Percentiles rank a stretch among this genome's conserved stretches.
phyloP scores from a whole-genome alignment of 2,113 vertebrate species.

The Alaudala cheleensis region DNA sequence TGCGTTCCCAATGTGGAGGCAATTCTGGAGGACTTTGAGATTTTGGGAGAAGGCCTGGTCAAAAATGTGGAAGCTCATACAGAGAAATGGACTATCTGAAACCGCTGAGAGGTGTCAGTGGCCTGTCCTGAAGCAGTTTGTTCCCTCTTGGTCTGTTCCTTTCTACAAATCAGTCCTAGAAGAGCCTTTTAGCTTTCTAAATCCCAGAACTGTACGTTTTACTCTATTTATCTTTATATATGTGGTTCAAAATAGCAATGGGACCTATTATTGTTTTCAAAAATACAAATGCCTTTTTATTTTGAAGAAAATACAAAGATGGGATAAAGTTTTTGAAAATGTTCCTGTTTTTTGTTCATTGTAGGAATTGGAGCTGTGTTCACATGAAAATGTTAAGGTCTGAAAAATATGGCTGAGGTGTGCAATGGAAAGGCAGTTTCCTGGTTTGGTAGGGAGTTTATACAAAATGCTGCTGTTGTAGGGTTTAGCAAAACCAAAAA shows the following conservation, averaged over 20 bases:
- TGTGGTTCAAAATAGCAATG: neutral
- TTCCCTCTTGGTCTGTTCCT: neutral
- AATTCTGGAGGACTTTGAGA: conserved; percentile 88
- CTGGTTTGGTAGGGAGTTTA: neutral
- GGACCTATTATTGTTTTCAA: neutral
- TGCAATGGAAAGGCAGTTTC: neutral
- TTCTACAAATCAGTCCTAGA: neutral
- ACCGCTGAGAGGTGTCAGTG: neutral
- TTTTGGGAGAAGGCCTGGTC: conserved; percentile 89
- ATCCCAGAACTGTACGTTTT: neutral
- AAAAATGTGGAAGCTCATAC: conserved; percentile 82
- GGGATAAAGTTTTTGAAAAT: neutral
- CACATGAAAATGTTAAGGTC: neutral
- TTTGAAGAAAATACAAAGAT: conserved; percentile 12
- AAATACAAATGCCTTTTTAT: neutral
- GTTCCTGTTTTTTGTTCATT: neutral
- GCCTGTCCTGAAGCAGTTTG: neutral
- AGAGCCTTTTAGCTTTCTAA: neutral
- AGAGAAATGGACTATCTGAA: conserved; percentile 90
- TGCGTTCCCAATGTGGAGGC: conserved; percentile 88
- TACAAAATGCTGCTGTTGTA: neutral
- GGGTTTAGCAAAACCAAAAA: neutral
- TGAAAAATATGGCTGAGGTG: neutral
- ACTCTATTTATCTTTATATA: conserved; percentile 14
- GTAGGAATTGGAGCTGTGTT: neutral